Base-by-base conservation (phyloP, 2,113 vertebrate genomes). In the Spheniscus mendiculus region DNA sequence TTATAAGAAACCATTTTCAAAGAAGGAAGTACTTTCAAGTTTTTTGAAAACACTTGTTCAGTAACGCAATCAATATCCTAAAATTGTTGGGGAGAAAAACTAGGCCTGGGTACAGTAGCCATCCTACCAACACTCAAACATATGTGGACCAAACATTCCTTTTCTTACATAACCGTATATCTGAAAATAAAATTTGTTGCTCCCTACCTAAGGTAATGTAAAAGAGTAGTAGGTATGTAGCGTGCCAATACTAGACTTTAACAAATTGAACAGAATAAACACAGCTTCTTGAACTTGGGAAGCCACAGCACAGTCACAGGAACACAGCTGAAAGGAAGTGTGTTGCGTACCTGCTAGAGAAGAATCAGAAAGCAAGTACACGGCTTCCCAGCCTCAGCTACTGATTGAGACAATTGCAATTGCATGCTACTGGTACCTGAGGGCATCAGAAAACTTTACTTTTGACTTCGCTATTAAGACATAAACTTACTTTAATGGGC, bases 401-500 rank as follows among this genome's bases (percentile, higher is more conserved):
- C 0, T 2, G 16, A 62, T 0, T 65, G 34, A 26, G 49, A 42
- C 44, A 82, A 78, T 2, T 45, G 77, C 77, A 78, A 13, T 1
- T 40, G n/a, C 61, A 20, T 1, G 8, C 10, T 58, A 11, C 50
- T 29, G 26, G 10, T 21, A 61, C 25, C 79, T 2, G 4, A 59
- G 81, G 25, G 34, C 84, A 81, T 20, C 16, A 67, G 29, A 55
- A 66, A 67, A 36, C 16, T 30, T 36, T 14, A 58, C 19, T 89
- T 83, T 81, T 58, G 36, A 76, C 38, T 87, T 47, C 30, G 44
- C 22, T 32, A 1, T 34, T 38, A 45, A 74, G 49, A 83, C 30
- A 81, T n/a, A 71, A 30, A 89, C 97, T 98, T 93, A 99, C 99
- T 98, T 99, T 99, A 96, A 99, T 99, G 89, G 99, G 99, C 99